Percentiles rank a stretch among this genome's conserved stretches.
Conservation (phyloP, 1,140 invertebrate species). For the Drosophila tsacasi region DNA sequence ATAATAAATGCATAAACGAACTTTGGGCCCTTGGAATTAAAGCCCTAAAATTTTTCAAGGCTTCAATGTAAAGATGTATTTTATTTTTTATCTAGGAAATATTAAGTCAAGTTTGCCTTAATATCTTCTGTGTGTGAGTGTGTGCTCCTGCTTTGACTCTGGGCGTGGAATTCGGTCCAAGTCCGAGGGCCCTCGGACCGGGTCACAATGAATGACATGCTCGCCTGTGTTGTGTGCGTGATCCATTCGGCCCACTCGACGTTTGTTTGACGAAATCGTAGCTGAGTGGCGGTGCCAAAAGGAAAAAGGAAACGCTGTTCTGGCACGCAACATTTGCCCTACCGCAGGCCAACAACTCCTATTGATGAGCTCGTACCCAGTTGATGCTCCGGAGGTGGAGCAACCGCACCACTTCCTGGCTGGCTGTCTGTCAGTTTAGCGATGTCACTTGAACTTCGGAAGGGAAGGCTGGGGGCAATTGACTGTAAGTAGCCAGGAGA, state of each 20-base stretch:
- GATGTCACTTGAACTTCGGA: conserved; percentile 61
- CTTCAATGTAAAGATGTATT: not conserved
- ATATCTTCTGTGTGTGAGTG: not conserved
- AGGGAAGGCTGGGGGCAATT: conserved; percentile 53
- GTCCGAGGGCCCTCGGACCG: not conserved
- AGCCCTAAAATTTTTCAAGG: too few species aligned
- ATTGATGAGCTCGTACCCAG: conserved; percentile 45
- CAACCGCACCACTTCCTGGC: conserved; percentile 30
- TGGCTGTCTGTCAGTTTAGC: conserved; percentile 51
- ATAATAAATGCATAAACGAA: fast-evolving
- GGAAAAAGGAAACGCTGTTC: conserved; percentile 47
- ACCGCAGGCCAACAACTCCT: conserved; percentile 43
- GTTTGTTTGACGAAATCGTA: conserved; percentile 76
- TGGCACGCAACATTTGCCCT: conserved; percentile 41
- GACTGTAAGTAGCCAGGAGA: conserved; percentile 70
- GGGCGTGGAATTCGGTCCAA: not conserved
- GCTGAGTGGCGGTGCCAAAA: conserved; percentile 47
- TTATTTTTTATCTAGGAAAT: not conserved
- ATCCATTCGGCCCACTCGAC: conserved; percentile 62
- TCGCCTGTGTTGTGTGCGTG: conserved; percentile 55
- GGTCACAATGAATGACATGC: conserved; percentile 60
- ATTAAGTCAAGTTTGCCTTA: not conserved
- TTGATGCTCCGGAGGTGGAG: conserved; percentile 10
- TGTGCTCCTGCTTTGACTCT: not conserved
- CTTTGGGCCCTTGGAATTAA: not conserved